Evolutionary conservation across 2,113 vertebrate species (phyloP), one percentile per base, ranked within the genome.

Genomic region (Notothenia rossii): DNA sequence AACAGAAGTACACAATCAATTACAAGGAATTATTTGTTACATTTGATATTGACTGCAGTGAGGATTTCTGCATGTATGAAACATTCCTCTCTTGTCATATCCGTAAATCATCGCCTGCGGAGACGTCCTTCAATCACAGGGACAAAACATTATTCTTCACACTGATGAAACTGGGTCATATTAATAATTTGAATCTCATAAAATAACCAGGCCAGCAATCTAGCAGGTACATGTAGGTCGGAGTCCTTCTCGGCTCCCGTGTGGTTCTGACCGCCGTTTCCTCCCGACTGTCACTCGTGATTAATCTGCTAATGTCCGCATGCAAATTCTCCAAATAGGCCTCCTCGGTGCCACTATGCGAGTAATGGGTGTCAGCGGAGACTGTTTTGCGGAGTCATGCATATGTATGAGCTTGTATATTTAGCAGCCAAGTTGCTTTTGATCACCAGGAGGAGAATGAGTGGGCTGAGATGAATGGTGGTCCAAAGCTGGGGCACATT

Each of bases 321-420:
- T 95, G 94, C 93, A 92, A 94, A 94, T 94, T 79, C 84, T 80
- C 86, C 77, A 83, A 90, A 88, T 77, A 79, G 88, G 83, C 73
- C 86, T 81, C 70, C 81, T 84, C 67, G 29, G 80, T 81, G 82
- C 74, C 89, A 91, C 88, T 93, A 87, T 88, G 86, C 77, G 64
- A 58, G 77, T 92, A 93, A 93, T 89, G 85, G 79, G 70, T 85
- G 89, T 86, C 89, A 84, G 88, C 77, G 40, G 88, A 89, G 92
- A 85, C 85, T 82, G 87, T 93, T 93, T 92, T 92, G 91, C 84
- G 74, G 4, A 17, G 46, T 84, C 92, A 94, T 95, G 91, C 93
- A 94, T 95, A 95, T 95, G 92, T 81, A 95, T 94, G 89, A 94
- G 87, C 77, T 85, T 65, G 85, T 92, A 87, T 87, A 90, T 93